Conservation (phyloP, 2,113 vertebrate species). For the Pangasianodon gigas region DNA sequence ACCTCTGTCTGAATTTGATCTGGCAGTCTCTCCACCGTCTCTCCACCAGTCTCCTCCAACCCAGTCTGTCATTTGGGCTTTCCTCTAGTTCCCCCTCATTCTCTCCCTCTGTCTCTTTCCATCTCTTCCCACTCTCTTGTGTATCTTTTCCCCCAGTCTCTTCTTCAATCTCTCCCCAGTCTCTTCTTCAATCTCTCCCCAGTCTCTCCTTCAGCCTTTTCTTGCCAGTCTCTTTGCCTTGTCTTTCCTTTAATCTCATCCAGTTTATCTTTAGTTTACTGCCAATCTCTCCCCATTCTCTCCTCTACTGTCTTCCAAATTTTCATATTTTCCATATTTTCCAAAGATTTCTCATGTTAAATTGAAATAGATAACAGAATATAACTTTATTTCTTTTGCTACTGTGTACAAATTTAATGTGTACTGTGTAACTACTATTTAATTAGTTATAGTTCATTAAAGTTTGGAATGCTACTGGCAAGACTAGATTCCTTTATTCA, state of each 20-base stretch:
- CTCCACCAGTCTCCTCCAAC: neutral
- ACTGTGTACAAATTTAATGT: no score
- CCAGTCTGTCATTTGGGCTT: neutral
- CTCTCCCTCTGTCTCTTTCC: neutral
- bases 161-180: neutral
- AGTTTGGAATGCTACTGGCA: no score
- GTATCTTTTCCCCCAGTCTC: no score
- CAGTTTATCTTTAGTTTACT: neutral
- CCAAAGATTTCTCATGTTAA: no score
- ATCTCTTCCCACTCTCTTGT: neutral
- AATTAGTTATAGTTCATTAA: no score
- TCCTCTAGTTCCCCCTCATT: neutral
- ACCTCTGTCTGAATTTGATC: neutral
- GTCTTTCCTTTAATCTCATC: neutral
- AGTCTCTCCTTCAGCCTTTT: neutral
- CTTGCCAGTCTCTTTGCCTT: neutral
- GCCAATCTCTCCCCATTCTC: neutral
- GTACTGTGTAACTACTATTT: no score
- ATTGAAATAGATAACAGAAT: no score
- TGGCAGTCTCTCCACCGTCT: neutral
- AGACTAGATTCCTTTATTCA: no score
- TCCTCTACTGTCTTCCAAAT: neutral
- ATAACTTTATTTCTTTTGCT: no score
- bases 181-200: neutral
- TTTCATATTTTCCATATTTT: no score